These are phyloP conservation scores for Hirudo medicinalis DNA, from an alignment of 1,140 invertebrate genomes.

Conservation along the genomic window DNA sequence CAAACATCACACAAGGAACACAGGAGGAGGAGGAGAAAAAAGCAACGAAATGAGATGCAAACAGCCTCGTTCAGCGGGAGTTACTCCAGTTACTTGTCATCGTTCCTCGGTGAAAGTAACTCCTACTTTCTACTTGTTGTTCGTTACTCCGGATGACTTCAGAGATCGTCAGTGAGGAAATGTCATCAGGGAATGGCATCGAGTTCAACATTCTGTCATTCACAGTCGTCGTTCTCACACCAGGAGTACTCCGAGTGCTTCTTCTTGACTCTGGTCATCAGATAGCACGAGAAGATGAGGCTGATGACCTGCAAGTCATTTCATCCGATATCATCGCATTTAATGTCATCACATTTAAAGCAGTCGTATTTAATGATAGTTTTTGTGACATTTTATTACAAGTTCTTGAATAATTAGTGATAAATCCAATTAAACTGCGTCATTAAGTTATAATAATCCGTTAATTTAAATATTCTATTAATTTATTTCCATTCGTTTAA, in stretches of 20 bases:
- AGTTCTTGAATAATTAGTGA: too few relatives aligned
- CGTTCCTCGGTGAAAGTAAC: neutral
- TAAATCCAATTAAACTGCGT: too few relatives aligned
- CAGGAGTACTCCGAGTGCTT: conserved; percentile 17
- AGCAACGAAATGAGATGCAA: neutral
- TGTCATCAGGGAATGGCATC: neutral
- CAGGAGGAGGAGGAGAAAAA: too few relatives aligned
- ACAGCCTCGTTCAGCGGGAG: neutral
- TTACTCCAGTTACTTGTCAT: neutral
- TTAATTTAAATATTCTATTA: too few relatives aligned
- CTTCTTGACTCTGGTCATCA: conserved; percentile 16
- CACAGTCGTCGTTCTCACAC: conserved; percentile 17
- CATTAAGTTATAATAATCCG: too few relatives aligned
- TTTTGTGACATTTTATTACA: too few relatives aligned
- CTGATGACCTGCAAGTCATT: conserved; percentile 8
- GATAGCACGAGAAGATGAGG: conserved; percentile 12
- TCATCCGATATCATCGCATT: too few relatives aligned
- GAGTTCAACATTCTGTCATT: conserved; percentile 8
- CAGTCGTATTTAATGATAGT: too few relatives aligned
- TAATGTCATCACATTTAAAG: too few relatives aligned
- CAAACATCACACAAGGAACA: too few relatives aligned
- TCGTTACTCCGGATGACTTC: neutral
- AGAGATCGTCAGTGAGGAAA: too few relatives aligned
- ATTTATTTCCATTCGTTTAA: too few relatives aligned
- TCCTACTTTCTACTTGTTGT: neutral